These are phyloP conservation scores for Leptodactylus fallax DNA, from an alignment of 2,797 vertebrate genomes.

Conservation along the genomic window DNA sequence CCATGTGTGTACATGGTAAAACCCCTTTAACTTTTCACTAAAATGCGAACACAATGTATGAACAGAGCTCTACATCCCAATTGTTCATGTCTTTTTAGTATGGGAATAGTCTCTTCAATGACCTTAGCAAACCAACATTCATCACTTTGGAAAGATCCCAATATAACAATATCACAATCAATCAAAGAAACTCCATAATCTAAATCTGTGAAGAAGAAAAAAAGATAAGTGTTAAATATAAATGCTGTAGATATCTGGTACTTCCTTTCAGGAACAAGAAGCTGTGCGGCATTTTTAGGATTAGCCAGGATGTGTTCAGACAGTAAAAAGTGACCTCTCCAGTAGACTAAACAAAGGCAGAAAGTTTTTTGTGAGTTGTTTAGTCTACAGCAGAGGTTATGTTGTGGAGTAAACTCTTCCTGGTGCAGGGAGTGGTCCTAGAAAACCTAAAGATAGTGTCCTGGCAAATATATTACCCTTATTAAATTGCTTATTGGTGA, in stretches of 20 bases:
- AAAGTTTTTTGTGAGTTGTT: slow-evolving; percentile 51
- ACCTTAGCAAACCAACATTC: slow-evolving; percentile 5
- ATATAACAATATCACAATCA: slow-evolving; percentile 45
- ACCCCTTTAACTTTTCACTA: background rate
- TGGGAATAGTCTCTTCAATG: background rate
- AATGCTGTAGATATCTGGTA: slow-evolving; percentile 41
- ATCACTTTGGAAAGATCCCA: slow-evolving; percentile 13
- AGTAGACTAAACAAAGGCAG: slow-evolving; percentile 55
- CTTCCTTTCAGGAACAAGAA: slow-evolving; percentile 58
- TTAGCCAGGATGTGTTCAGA: slow-evolving; percentile 56
- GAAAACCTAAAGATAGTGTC: background rate
- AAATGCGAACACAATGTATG: background rate
- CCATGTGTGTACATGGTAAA: no score
- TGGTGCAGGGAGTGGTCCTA: slow-evolving; percentile 15
- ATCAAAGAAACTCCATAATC: slow-evolving; percentile 1
- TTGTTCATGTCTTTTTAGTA: background rate
- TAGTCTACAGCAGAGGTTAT: slow-evolving; percentile 48
- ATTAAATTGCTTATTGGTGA: background rate
- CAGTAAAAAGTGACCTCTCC: slow-evolving; percentile 55
- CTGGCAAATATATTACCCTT: background rate
- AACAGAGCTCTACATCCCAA: background rate
- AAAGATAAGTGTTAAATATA: slow-evolving; percentile 44
- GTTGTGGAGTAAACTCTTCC: slow-evolving; percentile 46
- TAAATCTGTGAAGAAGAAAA: slow-evolving; percentile 33
- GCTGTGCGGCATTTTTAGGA: slow-evolving; percentile 49